These are phyloP conservation scores for Propithecus deckenii DNA, from an alignment of 2,797 vertebrate genomes.

Conservation along the genomic window DNA sequence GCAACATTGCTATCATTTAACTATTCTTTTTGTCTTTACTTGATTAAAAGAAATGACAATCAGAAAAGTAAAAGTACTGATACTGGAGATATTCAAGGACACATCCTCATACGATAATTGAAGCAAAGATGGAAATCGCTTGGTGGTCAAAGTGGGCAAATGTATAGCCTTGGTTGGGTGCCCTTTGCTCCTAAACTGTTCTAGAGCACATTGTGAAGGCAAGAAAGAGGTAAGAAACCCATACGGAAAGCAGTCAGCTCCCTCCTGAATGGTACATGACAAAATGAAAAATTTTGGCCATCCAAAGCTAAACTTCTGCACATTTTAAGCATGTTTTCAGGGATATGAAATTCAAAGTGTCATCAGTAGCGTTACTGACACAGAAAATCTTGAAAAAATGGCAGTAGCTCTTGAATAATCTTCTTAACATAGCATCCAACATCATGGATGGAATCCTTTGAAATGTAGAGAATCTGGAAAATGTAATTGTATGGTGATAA, in stretches of 20 bases:
- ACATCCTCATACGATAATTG: neutral
- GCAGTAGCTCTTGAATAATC: conserved; percentile 22
- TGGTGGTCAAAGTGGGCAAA: neutral
- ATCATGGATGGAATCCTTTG: conserved; percentile 31
- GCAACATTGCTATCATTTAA: neutral
- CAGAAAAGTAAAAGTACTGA: neutral
- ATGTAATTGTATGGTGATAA: conserved; percentile 37
- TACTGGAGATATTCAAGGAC: neutral
- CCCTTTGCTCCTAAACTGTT: neutral
- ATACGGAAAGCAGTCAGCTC: neutral
- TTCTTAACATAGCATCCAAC: conserved; percentile 29
- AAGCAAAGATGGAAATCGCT: neutral
- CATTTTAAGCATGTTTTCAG: neutral
- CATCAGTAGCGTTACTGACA: neutral
- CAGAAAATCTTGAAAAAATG: conserved; percentile 12
- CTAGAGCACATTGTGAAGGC: neutral
- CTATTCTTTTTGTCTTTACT: neutral
- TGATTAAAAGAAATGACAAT: neutral
- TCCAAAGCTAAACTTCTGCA: neutral
- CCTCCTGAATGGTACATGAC: neutral
- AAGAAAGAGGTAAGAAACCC: neutral
- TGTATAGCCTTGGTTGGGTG: neutral
- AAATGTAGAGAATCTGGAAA: conserved; percentile 51
- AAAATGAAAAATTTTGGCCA: neutral
- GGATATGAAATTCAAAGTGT: neutral